phyloP scores from a whole-genome alignment of 1,140 invertebrate genomes.

The Pararge aegeria region DNA sequence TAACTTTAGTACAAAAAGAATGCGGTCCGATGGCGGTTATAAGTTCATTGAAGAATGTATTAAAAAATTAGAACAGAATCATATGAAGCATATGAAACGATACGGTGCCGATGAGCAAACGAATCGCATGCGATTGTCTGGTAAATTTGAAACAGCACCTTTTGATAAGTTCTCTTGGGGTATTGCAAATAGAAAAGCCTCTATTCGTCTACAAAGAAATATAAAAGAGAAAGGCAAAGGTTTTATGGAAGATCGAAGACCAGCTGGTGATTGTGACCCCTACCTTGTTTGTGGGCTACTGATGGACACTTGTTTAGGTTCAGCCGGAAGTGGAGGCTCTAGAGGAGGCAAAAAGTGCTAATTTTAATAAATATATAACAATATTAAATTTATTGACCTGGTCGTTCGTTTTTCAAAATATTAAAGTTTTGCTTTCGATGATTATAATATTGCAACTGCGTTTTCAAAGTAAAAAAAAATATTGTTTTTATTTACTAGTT shows the following conservation, averaged over 20 bases:
- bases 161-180: constrained; percentile 90
- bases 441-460: too few relatives aligned
- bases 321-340: constrained; percentile 26
- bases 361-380: not conserved
- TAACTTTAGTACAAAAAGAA: constrained; percentile 94
- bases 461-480: too few relatives aligned
- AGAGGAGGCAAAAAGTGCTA: constrained; percentile 26
- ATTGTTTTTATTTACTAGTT: too few relatives aligned
- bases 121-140: constrained; percentile 93
- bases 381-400: too few relatives aligned
- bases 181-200: constrained; percentile 89
- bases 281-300: constrained; percentile 90
- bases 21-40: constrained; percentile 91
- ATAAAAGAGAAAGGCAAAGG: constrained; percentile 93
- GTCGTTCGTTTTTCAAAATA: too few relatives aligned
- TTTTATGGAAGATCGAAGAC: constrained; percentile 96
- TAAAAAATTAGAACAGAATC: constrained; percentile 90
- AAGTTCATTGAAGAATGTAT: constrained; percentile 87
- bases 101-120: constrained; percentile 93
- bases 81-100: constrained; percentile 91
- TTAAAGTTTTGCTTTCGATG: too few relatives aligned
- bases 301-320: constrained; percentile 69
- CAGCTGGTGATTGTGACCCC: constrained; percentile 96
- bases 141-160: constrained; percentile 91
- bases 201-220: constrained; percentile 89